These are phyloP conservation scores for Phenganax marumi DNA, from an alignment of 92 coral and sea anemone species.

Conservation along the genomic window DNA sequence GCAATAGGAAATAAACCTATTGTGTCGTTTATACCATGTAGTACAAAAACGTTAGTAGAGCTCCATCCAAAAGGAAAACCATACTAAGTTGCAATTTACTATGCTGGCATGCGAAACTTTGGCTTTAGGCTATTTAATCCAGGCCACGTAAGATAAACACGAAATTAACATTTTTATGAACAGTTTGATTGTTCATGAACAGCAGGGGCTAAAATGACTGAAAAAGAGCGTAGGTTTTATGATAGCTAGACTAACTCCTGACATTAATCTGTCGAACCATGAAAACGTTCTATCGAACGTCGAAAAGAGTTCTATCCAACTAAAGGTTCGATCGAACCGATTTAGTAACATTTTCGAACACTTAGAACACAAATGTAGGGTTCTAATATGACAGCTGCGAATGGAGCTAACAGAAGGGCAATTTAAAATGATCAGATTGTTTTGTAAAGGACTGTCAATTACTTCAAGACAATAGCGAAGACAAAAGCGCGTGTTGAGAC, in stretches of 20 bases:
- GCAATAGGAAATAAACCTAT: background rate
- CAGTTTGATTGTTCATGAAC: background rate
- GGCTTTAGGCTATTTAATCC: slow-evolving; percentile 15
- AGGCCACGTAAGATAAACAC: background rate
- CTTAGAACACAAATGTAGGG: background rate
- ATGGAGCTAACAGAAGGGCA: slow-evolving; percentile 1
- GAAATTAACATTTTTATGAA: slow-evolving; percentile 21
- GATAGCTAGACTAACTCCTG: background rate
- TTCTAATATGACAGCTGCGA: slow-evolving; percentile 6
- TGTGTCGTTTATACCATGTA: background rate
- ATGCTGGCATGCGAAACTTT: slow-evolving; percentile 17
- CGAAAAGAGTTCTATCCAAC: background rate
- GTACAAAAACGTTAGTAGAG: background rate
- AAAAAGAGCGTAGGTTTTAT: background rate
- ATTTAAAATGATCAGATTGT: slow-evolving; percentile 19
- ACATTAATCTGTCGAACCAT: too few species aligned
- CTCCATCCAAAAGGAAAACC: background rate
- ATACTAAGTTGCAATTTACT: background rate
- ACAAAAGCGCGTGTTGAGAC: slow-evolving; percentile 37
- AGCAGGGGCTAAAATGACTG: slow-evolving; percentile 22
- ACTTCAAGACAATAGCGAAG: slow-evolving; percentile 18
- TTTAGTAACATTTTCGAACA: background rate
- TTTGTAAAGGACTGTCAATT: slow-evolving; percentile 24
- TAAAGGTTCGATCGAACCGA: background rate
- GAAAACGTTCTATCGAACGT: background rate